phyloP scores from a whole-genome alignment of 53 echinoderm and acorn worm species.

The Arbacia lixula region DNA sequence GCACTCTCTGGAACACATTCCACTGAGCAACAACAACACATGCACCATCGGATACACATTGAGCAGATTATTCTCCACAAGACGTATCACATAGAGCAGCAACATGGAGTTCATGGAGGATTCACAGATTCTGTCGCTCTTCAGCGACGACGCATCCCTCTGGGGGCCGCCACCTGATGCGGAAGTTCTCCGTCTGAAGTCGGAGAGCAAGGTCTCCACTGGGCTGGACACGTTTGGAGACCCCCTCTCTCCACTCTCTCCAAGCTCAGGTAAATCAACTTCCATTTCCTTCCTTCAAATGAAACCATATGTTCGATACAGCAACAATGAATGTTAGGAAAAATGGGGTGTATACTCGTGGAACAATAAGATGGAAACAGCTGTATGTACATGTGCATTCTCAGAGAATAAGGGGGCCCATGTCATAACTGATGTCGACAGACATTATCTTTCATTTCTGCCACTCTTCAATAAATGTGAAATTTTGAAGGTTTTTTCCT shows the following conservation, averaged over 20 bases:
- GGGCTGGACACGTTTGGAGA: constrained; percentile 14
- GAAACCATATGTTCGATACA: too few relatives aligned
- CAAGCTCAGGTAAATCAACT: constrained; percentile 25
- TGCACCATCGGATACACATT: neutral
- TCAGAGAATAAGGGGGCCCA: too few relatives aligned
- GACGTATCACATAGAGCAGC: constrained; percentile 15
- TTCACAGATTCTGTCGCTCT: constrained; percentile 25
- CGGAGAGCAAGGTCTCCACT: neutral
- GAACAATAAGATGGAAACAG: too few relatives aligned
- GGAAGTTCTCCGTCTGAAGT: neutral
- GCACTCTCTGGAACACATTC: constrained; percentile 25
- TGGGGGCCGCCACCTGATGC: constrained; percentile 47
- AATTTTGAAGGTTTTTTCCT: too few relatives aligned
- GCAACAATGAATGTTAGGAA: too few relatives aligned
- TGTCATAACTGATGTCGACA: too few relatives aligned
- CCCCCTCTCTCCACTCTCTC: constrained; percentile 21
- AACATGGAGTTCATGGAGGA: constrained; percentile 22
- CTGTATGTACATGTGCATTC: too few relatives aligned
- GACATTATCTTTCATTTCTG: too few relatives aligned
- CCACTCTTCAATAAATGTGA: too few relatives aligned
- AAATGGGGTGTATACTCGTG: too few relatives aligned
- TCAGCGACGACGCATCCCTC: constrained; percentile 33
- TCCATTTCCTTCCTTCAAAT: neutral
- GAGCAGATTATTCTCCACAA: neutral
- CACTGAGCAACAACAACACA: constrained; percentile 22